Base-by-base conservation (phyloP, 2,113 vertebrate genomes). In the Aleadryas rufinucha region DNA sequence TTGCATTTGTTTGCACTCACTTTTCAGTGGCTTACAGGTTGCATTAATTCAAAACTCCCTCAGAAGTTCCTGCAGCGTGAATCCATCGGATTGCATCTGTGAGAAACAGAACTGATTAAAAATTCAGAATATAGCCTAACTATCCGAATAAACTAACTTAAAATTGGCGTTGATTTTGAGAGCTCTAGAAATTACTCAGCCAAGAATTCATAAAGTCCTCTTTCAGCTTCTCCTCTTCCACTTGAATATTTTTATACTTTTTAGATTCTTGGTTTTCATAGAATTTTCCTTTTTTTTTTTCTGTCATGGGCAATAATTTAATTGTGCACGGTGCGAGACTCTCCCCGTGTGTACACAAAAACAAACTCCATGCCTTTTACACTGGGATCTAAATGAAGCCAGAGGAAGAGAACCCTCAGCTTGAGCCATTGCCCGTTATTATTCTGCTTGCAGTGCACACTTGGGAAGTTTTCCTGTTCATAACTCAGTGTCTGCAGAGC, bases 401-500 rank as follows among this genome's bases (percentile, higher is more conserved):
- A 93, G 57, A 81, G 45, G 35, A 44, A 64, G 33, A 91, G 86
- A 92, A 22, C 16, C 12, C 31, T 79, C 33, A 11, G 4, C 37
- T 74, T 35, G 42, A 84, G 59, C 70, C 19, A 24, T 31, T 65
- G 17, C 28, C 70, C 45, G 59, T 87, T 93, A 79, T 95, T 88
- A 96, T 95, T 97, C 89, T 13, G 3, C 88, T 96, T 84, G 20
- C 75, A 76, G 93, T 84, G 76, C 33, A 39, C 70, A 90, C 63
- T 95, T 64, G 47, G 74, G 90, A 97, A 97, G 87, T 97, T 95
- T 90, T 59, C 53, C n/a, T 66, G 76, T 95, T 94, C 96, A 97
- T 98, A 98, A 97, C 63, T 95, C 90, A 95, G 76, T 95, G 96
- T 97, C 97, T 80, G 39, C 86, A 49, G 35, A 68, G 31, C 85